phyloP scores from a whole-genome alignment of 2,888 invertebrate genomes.

The Automeris io region DNA sequence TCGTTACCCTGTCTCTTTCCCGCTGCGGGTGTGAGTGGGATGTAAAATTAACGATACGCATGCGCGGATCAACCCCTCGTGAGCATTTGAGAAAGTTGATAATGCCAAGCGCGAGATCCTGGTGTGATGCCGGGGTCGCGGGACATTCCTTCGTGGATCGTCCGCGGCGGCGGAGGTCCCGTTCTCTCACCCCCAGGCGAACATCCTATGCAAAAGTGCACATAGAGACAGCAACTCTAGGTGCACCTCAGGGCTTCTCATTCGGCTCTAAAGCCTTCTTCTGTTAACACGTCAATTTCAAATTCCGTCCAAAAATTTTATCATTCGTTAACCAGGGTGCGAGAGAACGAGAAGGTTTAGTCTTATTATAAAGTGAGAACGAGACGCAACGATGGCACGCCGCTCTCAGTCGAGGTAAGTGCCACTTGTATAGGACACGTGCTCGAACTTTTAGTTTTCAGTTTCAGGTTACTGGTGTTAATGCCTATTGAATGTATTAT shows the following conservation, averaged over 20 bases:
- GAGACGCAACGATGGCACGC: constrained; percentile 64
- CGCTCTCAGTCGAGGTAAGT: constrained; percentile 68
- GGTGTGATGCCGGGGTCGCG: constrained; percentile 57
- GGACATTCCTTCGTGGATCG: constrained; percentile 71
- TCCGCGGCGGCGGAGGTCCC: constrained; percentile 71
- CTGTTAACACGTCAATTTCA: constrained; percentile 9
- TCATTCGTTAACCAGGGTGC: constrained; percentile 49
- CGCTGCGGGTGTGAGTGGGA: constrained; percentile 42
- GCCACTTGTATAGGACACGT: constrained; percentile 62
- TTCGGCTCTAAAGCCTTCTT: constrained; percentile 15
- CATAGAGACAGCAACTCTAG: constrained; percentile 16
- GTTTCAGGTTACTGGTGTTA: constrained; percentile 13
- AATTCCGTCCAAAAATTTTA: constrained; percentile 23
- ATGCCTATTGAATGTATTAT: too few species aligned
- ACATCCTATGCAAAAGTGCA: constrained; percentile 34
- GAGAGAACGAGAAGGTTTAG: constrained; percentile 67
- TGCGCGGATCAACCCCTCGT: constrained; percentile 69
- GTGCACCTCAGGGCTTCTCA: constrained; percentile 31
- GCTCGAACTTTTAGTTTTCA: constrained; percentile 48
- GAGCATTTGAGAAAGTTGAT: constrained; percentile 60
- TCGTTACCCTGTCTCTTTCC: constrained; percentile 40
- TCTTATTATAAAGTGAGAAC: constrained; percentile 69
- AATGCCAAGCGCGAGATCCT: constrained; percentile 60
- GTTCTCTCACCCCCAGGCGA: constrained; percentile 62
- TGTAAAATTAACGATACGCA: constrained; percentile 40